These are phyloP conservation scores for Lomographa bimaculata DNA, from an alignment of 2,888 invertebrate genomes.

Conservation along the genomic window DNA sequence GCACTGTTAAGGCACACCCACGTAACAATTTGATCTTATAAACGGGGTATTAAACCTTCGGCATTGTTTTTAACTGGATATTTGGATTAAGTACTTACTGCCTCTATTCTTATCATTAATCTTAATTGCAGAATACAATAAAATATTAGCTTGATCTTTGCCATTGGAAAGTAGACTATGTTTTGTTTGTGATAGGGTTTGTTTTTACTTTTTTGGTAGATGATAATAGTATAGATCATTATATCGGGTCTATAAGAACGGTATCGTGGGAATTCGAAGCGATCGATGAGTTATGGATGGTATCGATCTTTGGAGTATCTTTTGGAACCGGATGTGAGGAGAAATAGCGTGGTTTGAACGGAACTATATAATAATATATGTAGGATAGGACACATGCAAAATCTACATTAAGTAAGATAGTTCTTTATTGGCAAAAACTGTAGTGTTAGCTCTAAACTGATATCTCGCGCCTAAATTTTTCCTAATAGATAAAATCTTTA, in stretches of 20 bases:
- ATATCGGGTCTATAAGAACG: constrained; percentile 74
- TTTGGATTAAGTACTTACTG: constrained; percentile 81
- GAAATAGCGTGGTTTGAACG: constrained; percentile 8
- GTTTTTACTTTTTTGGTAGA: constrained; percentile 43
- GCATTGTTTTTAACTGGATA: constrained; percentile 70
- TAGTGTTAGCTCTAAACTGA: no score
- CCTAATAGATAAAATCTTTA: no score
- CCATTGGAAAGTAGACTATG: constrained; percentile 54
- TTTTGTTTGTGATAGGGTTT: constrained; percentile 49
- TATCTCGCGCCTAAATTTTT: no score
- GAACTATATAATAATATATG: constrained; percentile 3
- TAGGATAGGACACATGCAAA: no score
- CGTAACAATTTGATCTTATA: constrained; percentile 66
- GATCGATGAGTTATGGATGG: constrained; percentile 66
- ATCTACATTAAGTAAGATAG: no score
- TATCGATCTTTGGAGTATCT: constrained; percentile 31
- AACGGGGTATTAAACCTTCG: constrained; percentile 61
- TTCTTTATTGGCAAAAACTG: no score
- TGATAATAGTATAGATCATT: constrained; percentile 75
- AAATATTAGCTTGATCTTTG: constrained; percentile 63
- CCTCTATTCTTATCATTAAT: constrained; percentile 80
- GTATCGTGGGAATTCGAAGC: constrained; percentile 77
- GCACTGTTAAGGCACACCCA: constrained; percentile 56
- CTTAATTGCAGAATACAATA: constrained; percentile 83
- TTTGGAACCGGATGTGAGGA: constrained; percentile 34